Base-by-base conservation (phyloP, 2,113 vertebrate genomes). In the Nothobranchius kuhntae region DNA sequence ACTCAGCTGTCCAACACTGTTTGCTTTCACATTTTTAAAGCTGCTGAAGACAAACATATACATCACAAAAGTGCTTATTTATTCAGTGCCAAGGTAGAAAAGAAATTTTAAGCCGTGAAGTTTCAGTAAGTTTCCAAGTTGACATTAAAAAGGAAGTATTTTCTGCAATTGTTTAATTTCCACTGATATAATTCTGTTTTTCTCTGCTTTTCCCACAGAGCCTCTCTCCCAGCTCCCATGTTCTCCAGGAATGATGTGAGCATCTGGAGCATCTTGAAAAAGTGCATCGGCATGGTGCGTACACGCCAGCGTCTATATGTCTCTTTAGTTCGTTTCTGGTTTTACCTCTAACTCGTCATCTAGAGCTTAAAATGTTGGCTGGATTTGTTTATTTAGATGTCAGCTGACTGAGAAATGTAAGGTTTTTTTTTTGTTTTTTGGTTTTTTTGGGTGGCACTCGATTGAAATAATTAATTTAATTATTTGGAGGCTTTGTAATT, bases 271-370 rank as follows among this genome's bases (percentile, higher is more conserved):
- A 96, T 99, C 91, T 93, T 99, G 73, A 95, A 96, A 84, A 99
- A 99, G 87, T 99, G 97, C 86, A 98, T 99, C 59, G 98, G 98
- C 90, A 98, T 99, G 98, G 98, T 99, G 89, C 90, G 93, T 54
- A 57, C 55, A 59, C 9, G 4, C 1, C 47, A 44, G 52, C 47
- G 4, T 30, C 30, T 51, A 13, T 59, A n/a, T 45, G 44, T 45
- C 11, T 8, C 7, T 42, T 42, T 11, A 2, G 21, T 21, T 11
- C 8, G 40, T 8, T 42, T 42, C 8, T 8, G 8, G 7, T 2
- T 42, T 42, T 9, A 42, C 30, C 30, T 30, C 40, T 42, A 42
- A 42, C 40, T 42, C 40, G 7, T 42, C 40, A 42, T 42, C 40
- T 42, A 42, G 40, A 42, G 30, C 30, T 30, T 30, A 42, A 42